These are phyloP conservation scores for Apocrypta bakeri DNA, from an alignment of 1,140 invertebrate species.

Conservation along the genomic window DNA sequence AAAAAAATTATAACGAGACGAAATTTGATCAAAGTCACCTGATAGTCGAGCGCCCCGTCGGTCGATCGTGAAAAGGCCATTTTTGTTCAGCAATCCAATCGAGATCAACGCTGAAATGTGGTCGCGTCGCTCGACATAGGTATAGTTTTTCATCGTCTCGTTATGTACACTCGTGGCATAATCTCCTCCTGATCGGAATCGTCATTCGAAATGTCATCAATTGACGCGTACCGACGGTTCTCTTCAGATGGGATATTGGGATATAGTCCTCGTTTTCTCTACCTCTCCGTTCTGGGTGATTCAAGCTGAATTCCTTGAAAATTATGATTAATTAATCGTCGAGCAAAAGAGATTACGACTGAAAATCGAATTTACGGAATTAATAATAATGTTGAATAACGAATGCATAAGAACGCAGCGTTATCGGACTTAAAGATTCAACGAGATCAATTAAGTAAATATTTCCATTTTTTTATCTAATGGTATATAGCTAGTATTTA, in stretches of 20 bases:
- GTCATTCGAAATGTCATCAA: slow-evolving; percentile 52
- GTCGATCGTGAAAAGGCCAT: slow-evolving; percentile 51
- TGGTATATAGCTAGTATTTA: no score
- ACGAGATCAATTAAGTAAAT: no score
- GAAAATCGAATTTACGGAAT: neutral
- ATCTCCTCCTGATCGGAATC: slow-evolving; percentile 13
- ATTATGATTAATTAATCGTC: neutral
- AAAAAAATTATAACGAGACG: neutral
- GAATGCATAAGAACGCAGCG: no score
- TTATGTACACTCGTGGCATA: neutral
- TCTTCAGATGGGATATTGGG: neutral
- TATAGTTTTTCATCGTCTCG: neutral
- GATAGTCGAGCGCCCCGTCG: slow-evolving; percentile 53
- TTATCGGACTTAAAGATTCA: no score
- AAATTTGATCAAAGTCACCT: slow-evolving; percentile 48
- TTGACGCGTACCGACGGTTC: slow-evolving; percentile 11
- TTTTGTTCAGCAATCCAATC: slow-evolving; percentile 53
- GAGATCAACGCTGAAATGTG: neutral
- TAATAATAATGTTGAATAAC: neutral
- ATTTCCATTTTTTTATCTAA: no score
- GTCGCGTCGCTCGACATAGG: slow-evolving; percentile 49
- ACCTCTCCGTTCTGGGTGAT: neutral
- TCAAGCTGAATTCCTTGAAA: neutral
- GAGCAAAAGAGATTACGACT: neutral
- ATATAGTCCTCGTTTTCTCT: neutral